A percentile compares a stretch with the other conserved stretches of the same genome.
phyloP scores from a whole-genome alignment of 2,797 vertebrate genomes.

The Oryzias sinensis region DNA sequence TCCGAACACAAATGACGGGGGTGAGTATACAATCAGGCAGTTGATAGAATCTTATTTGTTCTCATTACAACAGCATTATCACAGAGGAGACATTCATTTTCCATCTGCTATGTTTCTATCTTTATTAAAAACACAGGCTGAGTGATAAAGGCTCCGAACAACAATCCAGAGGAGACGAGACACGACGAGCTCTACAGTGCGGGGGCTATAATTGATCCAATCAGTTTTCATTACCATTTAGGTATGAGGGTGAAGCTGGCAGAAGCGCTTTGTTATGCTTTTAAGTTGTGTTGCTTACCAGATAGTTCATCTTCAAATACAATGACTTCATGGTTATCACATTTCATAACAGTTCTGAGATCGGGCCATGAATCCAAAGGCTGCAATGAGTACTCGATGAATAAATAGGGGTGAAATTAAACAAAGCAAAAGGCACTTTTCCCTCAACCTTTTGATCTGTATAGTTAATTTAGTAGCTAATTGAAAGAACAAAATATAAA shows the following conservation, averaged over 20 bases:
- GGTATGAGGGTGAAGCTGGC: constrained; percentile 3
- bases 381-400: neutral
- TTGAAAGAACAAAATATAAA: neutral
- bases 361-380: neutral
- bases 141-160: constrained; percentile 20
- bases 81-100: constrained; percentile 14
- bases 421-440: neutral
- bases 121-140: constrained; percentile 38
- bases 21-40: constrained; percentile 14
- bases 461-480: neutral
- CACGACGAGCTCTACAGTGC: neutral
- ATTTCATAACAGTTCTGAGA: constrained; percentile 3
- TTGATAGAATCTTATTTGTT: constrained; percentile 38
- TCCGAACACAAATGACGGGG: constrained; percentile 16
- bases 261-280: constrained; percentile 4
- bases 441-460: neutral
- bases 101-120: constrained; percentile 12
- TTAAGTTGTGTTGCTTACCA: constrained; percentile 1
- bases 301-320: constrained; percentile 4
- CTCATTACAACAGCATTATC: constrained; percentile 32
- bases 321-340: constrained; percentile 2
- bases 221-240: constrained; percentile 40
- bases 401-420: neutral
- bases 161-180: constrained; percentile 21
- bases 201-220: constrained; percentile 41